A percentile compares a stretch with the other conserved stretches of the same genome.
Conservation (phyloP, 1,140 invertebrate genomes). For the Anadara kagoshimensis region DNA sequence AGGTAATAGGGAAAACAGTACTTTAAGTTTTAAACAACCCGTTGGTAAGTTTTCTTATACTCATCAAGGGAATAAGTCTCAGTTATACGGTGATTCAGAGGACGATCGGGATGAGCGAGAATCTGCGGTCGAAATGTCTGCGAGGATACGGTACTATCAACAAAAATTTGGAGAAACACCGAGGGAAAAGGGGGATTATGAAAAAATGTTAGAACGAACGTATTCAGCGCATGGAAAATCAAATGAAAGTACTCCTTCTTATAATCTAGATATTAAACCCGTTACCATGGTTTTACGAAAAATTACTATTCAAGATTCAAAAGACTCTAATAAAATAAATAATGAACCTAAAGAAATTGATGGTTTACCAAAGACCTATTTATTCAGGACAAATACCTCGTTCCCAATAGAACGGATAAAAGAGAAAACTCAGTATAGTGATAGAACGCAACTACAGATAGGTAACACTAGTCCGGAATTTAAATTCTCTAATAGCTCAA, state of each 20-base stretch:
- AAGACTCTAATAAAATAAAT: neutral
- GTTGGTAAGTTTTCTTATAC: slow-evolving; percentile 27
- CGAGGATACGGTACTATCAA: too few species aligned
- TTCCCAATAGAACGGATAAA: slow-evolving; percentile 15
- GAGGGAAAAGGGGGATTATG: too few species aligned
- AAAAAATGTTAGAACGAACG: too few species aligned
- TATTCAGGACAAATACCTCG: slow-evolving; percentile 2
- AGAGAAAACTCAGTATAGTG: slow-evolving; percentile 23
- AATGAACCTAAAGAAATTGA: too few species aligned
- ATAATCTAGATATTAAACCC: slow-evolving; percentile 1
- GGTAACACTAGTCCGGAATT: slow-evolving; percentile 19
- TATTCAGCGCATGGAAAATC: too few species aligned
- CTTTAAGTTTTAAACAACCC: too few species aligned
- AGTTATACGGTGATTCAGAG: slow-evolving; percentile 22
- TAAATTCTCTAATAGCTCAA: slow-evolving; percentile 8
- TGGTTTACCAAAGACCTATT: too few species aligned
- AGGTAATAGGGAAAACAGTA: too few species aligned
- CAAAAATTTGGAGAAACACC: too few species aligned
- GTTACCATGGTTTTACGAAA: slow-evolving; percentile 11
- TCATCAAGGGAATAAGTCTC: slow-evolving; percentile 14
- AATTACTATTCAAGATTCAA: slow-evolving; percentile 22
- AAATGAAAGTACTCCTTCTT: too few species aligned
- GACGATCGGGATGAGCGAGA: neutral
- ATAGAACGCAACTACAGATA: slow-evolving; percentile 17
- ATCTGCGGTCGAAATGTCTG: neutral